Conservation (phyloP, 1,140 invertebrate species). For the Dendroctonus ponderosae region DNA sequence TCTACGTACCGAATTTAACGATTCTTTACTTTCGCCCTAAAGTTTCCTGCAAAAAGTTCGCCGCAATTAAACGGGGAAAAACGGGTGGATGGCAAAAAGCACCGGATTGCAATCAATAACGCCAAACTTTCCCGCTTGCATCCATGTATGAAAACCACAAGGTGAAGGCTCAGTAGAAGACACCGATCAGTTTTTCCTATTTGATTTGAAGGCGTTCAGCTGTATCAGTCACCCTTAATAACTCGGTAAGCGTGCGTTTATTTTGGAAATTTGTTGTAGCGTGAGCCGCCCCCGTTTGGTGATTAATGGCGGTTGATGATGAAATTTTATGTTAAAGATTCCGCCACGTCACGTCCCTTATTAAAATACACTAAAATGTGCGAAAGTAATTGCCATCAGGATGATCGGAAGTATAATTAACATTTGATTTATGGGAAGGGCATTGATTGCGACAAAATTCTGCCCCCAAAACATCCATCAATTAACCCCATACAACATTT, state of each 20-base stretch:
- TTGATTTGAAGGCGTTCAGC: not conserved
- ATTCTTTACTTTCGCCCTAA: slow-evolving; percentile 7
- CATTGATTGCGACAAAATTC: slow-evolving; percentile 20
- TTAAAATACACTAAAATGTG: slow-evolving; percentile 32
- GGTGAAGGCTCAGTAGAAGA: not conserved
- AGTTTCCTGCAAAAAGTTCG: no score
- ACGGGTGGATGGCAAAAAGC: no score
- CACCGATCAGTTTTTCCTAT: no score
- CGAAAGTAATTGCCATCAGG: slow-evolving; percentile 30
- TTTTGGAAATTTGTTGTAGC: slow-evolving; percentile 29
- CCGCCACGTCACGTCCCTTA: slow-evolving; percentile 22
- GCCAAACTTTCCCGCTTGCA: not conserved
- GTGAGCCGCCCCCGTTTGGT: slow-evolving; percentile 8
- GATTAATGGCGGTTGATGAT: slow-evolving; percentile 26
- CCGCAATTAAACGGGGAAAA: no score
- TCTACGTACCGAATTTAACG: slow-evolving; percentile 16
- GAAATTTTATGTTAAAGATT: slow-evolving; percentile 30
- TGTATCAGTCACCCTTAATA: slow-evolving; percentile 18
- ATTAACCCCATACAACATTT: no score
- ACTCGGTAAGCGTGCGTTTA: slow-evolving; percentile 26
- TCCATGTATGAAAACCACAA: not conserved
- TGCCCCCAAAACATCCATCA: not conserved
- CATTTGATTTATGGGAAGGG: slow-evolving; percentile 25
- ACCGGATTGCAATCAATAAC: no score
- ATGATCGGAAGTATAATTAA: slow-evolving; percentile 29